Percentiles rank a stretch among this genome's conserved stretches.
These are phyloP conservation scores for Beris chalybata DNA, from an alignment of 2,888 invertebrate genomes.

Conservation along the genomic window DNA sequence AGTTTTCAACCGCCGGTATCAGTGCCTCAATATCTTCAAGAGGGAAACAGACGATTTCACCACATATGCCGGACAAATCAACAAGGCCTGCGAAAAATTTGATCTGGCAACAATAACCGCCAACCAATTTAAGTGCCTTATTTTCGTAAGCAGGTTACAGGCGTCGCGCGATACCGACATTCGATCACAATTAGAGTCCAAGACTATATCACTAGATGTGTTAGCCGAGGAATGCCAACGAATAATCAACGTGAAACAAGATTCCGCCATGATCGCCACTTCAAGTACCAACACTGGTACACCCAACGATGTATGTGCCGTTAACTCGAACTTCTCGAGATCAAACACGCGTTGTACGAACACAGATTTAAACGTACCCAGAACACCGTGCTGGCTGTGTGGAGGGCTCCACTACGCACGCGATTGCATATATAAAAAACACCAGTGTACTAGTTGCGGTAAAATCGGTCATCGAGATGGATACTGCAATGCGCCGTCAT, in stretches of 20 bases:
- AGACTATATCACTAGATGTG: constrained; percentile 19
- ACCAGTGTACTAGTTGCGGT: background rate
- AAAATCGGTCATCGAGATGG: constrained; percentile 3
- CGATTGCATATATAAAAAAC: background rate
- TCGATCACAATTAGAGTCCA: constrained; percentile 34
- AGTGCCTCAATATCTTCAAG: too few species aligned
- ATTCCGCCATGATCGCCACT: background rate
- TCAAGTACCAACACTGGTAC: background rate
- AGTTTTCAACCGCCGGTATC: too few species aligned
- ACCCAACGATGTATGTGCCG: background rate
- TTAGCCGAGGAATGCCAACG: constrained; percentile 30
- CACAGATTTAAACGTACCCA: background rate
- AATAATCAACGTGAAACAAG: background rate
- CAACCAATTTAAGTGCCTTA: constrained; percentile 41
- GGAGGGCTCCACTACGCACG: background rate
- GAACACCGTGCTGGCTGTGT: background rate
- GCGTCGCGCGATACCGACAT: constrained; percentile 38
- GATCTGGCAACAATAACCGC: constrained; percentile 34
- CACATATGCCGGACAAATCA: constrained; percentile 36
- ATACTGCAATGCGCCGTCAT: background rate
- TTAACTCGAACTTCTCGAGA: background rate
- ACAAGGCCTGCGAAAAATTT: constrained; percentile 39
- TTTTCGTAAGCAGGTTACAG: constrained; percentile 39
- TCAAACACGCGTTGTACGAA: background rate
- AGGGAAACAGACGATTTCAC: too few species aligned